phyloP scores from a whole-genome alignment of 2,113 vertebrate genomes.

The Amphiprion ocellaris region DNA sequence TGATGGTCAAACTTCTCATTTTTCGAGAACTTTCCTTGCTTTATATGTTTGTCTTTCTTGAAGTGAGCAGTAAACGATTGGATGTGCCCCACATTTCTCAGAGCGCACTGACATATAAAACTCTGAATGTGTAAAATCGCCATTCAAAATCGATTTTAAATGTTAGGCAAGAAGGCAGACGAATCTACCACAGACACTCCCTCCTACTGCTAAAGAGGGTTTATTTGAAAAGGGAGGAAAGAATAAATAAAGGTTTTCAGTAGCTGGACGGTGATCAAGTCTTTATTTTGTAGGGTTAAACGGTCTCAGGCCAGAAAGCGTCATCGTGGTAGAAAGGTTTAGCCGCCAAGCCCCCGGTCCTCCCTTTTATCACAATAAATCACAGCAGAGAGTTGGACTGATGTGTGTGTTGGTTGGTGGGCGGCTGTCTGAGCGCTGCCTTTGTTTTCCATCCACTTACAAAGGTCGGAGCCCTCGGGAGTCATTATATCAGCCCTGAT shows the following conservation, averaged over 20 bases:
- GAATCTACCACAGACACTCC: not conserved
- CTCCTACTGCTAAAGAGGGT: slow-evolving; percentile 45
- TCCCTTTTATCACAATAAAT: slow-evolving; percentile 82
- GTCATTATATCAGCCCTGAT: slow-evolving; percentile 72
- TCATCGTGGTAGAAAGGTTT: slow-evolving; percentile 38
- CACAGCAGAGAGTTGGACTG: slow-evolving; percentile 26
- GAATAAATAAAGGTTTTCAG: slow-evolving; percentile 76
- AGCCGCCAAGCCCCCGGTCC: slow-evolving; percentile 73
- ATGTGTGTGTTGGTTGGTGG: slow-evolving; percentile 14
- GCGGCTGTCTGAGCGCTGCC: slow-evolving; percentile 65
- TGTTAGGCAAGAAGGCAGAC: slow-evolving; percentile 10
- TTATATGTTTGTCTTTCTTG: no score
- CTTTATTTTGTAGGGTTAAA: slow-evolving; percentile 45
- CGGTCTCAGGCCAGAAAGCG: slow-evolving; percentile 50
- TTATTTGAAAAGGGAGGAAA: slow-evolving; percentile 62
- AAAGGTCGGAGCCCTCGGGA: slow-evolving; percentile 77
- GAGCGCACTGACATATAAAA: no score
- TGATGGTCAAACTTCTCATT: no score
- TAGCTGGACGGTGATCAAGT: slow-evolving; percentile 70
- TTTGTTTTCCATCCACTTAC: slow-evolving; percentile 85
- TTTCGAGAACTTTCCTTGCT: no score
- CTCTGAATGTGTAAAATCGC: not conserved
- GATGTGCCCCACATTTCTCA: no score
- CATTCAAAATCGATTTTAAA: slow-evolving; percentile 22
- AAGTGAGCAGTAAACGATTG: no score